Evolutionary conservation across 30 jellyfish, hydroid and myxozoan genomes (phyloP).

Genomic region (Turritopsis rubra): DNA sequence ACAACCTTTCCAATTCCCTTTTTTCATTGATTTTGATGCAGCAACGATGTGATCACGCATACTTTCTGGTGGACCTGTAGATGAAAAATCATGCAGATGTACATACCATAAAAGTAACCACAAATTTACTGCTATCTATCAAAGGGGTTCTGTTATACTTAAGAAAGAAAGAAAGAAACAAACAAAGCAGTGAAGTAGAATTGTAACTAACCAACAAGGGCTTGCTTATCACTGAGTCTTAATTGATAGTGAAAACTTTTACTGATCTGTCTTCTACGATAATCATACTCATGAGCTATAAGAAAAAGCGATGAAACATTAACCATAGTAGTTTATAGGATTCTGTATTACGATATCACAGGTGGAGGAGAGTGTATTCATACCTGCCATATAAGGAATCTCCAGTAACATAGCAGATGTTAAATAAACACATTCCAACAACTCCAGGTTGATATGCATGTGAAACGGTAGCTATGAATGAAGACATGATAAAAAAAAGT

Average conservation of each 20-base stretch:
- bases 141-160: background rate
- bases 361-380: too few species aligned
- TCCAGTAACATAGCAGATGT: slow-evolving; percentile 90
- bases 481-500: too few species aligned
- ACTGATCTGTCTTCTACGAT: slow-evolving; percentile 79
- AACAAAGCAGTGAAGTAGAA: background rate
- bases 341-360: too few species aligned
- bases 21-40: slow-evolving; percentile 92
- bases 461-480: slow-evolving; percentile 90
- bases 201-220: slow-evolving; percentile 85
- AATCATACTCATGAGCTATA: slow-evolving; percentile 91
- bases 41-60: slow-evolving; percentile 98
- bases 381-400: slow-evolving; percentile 99
- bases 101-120: too few species aligned
- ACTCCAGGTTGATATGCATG: slow-evolving; percentile 97
- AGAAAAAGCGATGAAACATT: background rate
- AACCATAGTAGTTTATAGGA: background rate
- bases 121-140: background rate
- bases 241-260: slow-evolving; percentile 92
- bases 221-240: slow-evolving; percentile 88
- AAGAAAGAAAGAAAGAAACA: too few species aligned
- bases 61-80: slow-evolving; percentile 98
- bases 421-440: slow-evolving; percentile 90
- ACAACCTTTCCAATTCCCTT: slow-evolving; percentile 94
- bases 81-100: too few species aligned